Evolutionary conservation across 2,113 vertebrate genomes (phyloP).

Genomic region (Amia ocellicauda): DNA sequence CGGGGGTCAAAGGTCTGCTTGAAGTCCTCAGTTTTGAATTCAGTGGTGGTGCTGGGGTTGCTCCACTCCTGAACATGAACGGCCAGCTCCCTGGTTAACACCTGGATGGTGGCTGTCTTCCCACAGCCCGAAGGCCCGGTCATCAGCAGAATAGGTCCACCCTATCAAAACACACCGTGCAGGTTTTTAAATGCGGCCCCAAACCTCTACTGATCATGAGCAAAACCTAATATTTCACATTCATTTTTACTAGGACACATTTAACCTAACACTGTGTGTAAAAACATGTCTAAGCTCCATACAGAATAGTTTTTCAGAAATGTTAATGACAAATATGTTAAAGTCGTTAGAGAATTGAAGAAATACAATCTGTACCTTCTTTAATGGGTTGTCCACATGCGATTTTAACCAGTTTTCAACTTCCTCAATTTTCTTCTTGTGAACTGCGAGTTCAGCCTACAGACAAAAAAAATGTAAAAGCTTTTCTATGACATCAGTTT

Average conservation of each 20-base stretch:
- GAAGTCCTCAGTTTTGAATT: slow-evolving; percentile 67
- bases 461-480: too few relatives aligned
- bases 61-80: slow-evolving; percentile 87
- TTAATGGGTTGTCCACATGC: slow-evolving; percentile 49
- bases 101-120: slow-evolving; percentile 82
- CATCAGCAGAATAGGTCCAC: slow-evolving; percentile 74
- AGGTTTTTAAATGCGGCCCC: too few relatives aligned
- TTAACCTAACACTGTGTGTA: too few relatives aligned
- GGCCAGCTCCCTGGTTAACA: slow-evolving; percentile 71
- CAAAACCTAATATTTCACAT: too few relatives aligned
- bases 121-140: slow-evolving; percentile 91
- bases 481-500: too few relatives aligned
- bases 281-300: neutral
- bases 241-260: too few relatives aligned
- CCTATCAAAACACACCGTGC: slow-evolving; percentile 55
- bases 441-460: slow-evolving; percentile 84
- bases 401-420: slow-evolving; percentile 84
- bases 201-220: too few relatives aligned
- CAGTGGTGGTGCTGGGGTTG: slow-evolving; percentile 70
- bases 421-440: slow-evolving; percentile 95
- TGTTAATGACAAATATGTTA: too few relatives aligned
- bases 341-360: too few relatives aligned
- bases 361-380: slow-evolving; percentile 61
- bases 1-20: slow-evolving; percentile 60
- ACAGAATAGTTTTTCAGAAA: too few relatives aligned